Evolutionary conservation across 2,888 invertebrate species (phyloP).

Genomic region (Drosophila kanekoi): DNA sequence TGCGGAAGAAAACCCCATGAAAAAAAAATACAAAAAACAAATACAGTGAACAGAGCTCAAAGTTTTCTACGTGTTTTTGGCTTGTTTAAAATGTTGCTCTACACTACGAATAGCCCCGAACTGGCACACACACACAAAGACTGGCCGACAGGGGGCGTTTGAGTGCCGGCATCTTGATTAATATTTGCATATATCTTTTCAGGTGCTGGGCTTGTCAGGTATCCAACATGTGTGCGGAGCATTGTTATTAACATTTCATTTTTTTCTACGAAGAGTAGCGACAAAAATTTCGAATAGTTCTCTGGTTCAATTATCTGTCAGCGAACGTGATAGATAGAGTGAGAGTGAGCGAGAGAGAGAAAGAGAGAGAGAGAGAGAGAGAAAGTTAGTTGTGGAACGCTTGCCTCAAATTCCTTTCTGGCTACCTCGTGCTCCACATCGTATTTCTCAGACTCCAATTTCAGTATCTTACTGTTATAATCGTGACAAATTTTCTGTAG

Average conservation of each 20-base stretch:
- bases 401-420: slow-evolving; percentile 98
- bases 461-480: slow-evolving; percentile 83
- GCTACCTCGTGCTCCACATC: slow-evolving; percentile 99
- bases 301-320: slow-evolving; percentile 37
- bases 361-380: slow-evolving; percentile 14
- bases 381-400: slow-evolving; percentile 74
- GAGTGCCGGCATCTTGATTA: slow-evolving; percentile 50
- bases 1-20: slow-evolving; percentile 16
- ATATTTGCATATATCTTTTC: slow-evolving; percentile 69
- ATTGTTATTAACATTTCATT: slow-evolving; percentile 47
- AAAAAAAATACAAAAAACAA: slow-evolving; percentile 23
- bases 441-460: slow-evolving; percentile 91
- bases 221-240: slow-evolving; percentile 25
- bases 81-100: slow-evolving; percentile 18
- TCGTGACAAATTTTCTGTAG: slow-evolving; percentile 83
- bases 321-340: slow-evolving; percentile 19
- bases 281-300: slow-evolving; percentile 17
- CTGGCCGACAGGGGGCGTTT: slow-evolving; percentile 52
- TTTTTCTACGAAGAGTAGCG: slow-evolving; percentile 33
- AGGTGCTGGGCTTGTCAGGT: slow-evolving; percentile 41
- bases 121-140: slow-evolving; percentile 40
- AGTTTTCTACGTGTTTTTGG: slow-evolving; percentile 15
- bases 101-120: slow-evolving; percentile 41
- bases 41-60: slow-evolving; percentile 21
- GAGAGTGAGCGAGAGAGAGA: background rate